phyloP scores from a whole-genome alignment of 2,888 invertebrate species.

The Patella pellucida region DNA sequence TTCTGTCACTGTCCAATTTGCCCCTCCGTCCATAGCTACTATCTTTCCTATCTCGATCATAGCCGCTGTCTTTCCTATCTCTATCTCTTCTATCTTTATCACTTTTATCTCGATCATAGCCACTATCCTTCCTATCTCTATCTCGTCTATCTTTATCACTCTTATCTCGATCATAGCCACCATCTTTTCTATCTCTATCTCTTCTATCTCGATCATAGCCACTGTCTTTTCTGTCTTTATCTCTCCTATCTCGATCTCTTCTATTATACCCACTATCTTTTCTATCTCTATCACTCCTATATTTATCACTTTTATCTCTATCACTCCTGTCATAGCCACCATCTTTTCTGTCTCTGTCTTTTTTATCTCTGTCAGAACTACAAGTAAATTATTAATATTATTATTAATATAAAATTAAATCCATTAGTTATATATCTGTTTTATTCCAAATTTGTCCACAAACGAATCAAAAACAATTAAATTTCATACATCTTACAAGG shows the following conservation, averaged over 20 bases:
- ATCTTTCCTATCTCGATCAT: conserved; percentile 14
- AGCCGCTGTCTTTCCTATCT: background rate
- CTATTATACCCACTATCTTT: conserved; percentile 4
- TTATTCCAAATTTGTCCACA: no score
- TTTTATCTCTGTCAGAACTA: conserved; percentile 19
- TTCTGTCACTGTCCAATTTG: no score
- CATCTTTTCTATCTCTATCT: conserved; percentile 11
- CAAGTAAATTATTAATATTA: background rate
- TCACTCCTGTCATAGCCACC: conserved; percentile 11
- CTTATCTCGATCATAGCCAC: background rate
- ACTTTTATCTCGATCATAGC: conserved; percentile 12
- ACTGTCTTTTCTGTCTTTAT: conserved; percentile 11
- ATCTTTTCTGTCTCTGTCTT: conserved; percentile 13
- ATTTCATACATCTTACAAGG: no score
- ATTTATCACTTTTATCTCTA: conserved; percentile 13
- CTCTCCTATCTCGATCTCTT: conserved; percentile 15
- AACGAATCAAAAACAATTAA: no score
- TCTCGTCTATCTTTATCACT: conserved; percentile 22
- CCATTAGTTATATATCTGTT: no score
- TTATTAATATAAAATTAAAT: no score
- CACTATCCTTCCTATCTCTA: conserved; percentile 1
- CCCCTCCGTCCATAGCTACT: background rate
- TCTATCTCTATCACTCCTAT: conserved; percentile 17
- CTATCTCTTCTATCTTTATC: conserved; percentile 20
- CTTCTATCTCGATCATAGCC: conserved; percentile 16